phyloP scores from a whole-genome alignment of 2,797 vertebrate species.

The Microctenopoma steveboyesi region DNA sequence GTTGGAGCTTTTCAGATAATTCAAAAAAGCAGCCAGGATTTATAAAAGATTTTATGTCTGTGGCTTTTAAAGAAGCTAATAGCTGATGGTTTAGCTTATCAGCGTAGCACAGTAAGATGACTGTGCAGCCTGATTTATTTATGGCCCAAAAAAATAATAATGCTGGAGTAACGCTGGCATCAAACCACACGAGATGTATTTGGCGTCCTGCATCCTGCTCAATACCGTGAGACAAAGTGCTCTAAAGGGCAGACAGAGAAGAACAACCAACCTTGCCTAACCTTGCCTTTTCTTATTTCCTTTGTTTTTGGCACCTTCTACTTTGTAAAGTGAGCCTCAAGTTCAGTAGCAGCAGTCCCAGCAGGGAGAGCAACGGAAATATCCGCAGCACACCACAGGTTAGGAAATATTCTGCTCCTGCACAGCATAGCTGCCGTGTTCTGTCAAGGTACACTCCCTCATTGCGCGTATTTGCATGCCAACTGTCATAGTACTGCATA shows the following conservation, averaged over 20 bases:
- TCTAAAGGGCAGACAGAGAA: slow-evolving; percentile 40
- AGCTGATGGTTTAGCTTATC: slow-evolving; percentile 52
- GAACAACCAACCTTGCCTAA: slow-evolving; percentile 62
- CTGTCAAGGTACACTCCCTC: slow-evolving; percentile 40
- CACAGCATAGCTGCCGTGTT: slow-evolving; percentile 26
- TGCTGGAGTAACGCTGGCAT: slow-evolving; percentile 35
- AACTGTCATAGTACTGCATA: slow-evolving; percentile 35
- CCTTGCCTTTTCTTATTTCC: slow-evolving; percentile 45
- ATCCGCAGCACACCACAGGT: slow-evolving; percentile 60
- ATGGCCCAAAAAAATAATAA: slow-evolving; percentile 48
- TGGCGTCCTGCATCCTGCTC: slow-evolving; percentile 34
- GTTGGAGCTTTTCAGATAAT: slow-evolving; percentile 21
- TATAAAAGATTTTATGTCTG: slow-evolving; percentile 4
- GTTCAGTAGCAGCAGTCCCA: slow-evolving; percentile 46
- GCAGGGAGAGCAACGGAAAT: slow-evolving; percentile 48
- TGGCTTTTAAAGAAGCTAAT: slow-evolving; percentile 11
- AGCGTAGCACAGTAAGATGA: slow-evolving; percentile 33
- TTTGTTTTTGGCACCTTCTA: slow-evolving; percentile 53
- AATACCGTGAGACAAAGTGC: slow-evolving; percentile 20
- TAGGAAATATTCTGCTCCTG: slow-evolving; percentile 45
- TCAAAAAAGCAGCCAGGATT: not conserved
- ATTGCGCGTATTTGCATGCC: slow-evolving; percentile 57
- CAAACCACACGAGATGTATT: slow-evolving; percentile 30
- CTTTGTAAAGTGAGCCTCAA: slow-evolving; percentile 45
- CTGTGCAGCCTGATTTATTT: slow-evolving; percentile 26